Percentiles rank a stretch among this genome's conserved stretches.
phyloP scores from a whole-genome alignment of 2,888 invertebrate genomes.

The Dolomedes plantarius region DNA sequence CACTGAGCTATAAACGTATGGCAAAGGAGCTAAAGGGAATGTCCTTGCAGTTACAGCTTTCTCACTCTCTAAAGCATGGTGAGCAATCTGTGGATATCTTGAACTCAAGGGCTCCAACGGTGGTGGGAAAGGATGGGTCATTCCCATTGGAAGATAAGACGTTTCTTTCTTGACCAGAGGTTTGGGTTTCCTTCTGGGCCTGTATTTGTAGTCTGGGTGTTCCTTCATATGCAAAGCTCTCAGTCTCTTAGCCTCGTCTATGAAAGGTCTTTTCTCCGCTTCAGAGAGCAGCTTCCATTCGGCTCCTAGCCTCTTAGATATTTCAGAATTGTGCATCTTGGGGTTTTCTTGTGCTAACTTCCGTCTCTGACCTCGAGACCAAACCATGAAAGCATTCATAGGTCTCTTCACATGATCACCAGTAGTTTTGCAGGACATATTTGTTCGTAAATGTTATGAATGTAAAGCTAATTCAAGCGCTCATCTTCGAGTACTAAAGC shows the following conservation, averaged over 20 bases:
- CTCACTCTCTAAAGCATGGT: slow-evolving; percentile 69
- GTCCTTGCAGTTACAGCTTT: slow-evolving; percentile 73
- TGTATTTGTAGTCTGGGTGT: slow-evolving; percentile 93
- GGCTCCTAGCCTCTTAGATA: slow-evolving; percentile 95
- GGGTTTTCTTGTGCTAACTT: slow-evolving; percentile 99
- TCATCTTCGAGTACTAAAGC: not conserved
- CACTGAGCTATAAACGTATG: slow-evolving; percentile 60
- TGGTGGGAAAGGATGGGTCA: slow-evolving; percentile 50
- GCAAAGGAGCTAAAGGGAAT: slow-evolving; percentile 68
- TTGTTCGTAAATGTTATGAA: no score
- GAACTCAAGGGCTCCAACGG: slow-evolving; percentile 49
- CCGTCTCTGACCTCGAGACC: slow-evolving; percentile 97
- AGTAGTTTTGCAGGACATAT: slow-evolving; percentile 65
- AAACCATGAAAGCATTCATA: slow-evolving; percentile 99
- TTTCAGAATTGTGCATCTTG: slow-evolving; percentile 99
- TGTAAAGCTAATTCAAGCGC: not conserved
- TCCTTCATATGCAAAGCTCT: slow-evolving; percentile 97
- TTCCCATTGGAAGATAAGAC: slow-evolving; percentile 39
- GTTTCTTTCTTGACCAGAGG: slow-evolving; percentile 79
- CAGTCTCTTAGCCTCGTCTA: slow-evolving; percentile 96
- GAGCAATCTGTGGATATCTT: slow-evolving; percentile 46
- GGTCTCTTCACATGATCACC: slow-evolving; percentile 95
- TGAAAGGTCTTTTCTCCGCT: slow-evolving; percentile 97
- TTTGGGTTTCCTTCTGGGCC: slow-evolving; percentile 88
- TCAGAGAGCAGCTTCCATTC: slow-evolving; percentile 99